These are phyloP conservation scores for Sinopyrophorus schimmeli DNA, from an alignment of 2,888 invertebrate genomes.

Conservation along the genomic window DNA sequence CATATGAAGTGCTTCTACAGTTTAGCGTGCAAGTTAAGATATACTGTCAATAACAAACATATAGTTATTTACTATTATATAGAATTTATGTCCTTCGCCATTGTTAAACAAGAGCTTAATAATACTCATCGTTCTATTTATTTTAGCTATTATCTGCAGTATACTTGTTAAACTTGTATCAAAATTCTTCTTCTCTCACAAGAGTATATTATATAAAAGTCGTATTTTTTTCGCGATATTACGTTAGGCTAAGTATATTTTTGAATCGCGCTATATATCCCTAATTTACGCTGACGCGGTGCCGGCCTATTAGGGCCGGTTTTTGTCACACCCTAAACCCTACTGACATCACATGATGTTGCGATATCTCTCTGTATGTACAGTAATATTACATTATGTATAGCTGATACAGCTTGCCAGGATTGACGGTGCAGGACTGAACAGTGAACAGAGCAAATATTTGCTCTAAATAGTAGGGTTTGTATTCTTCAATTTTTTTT, in stretches of 20 bases:
- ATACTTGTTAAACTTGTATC: slow-evolving; percentile 55
- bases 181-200: slow-evolving; percentile 54
- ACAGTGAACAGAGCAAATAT: slow-evolving; percentile 11
- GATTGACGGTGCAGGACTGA: slow-evolving; percentile 31
- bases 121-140: slow-evolving; percentile 50
- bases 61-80: slow-evolving; percentile 48
- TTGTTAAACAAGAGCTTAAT: slow-evolving; percentile 46
- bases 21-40: slow-evolving; percentile 51
- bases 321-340: slow-evolving; percentile 38
- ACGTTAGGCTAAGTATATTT: slow-evolving; percentile 50
- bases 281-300: slow-evolving; percentile 36
- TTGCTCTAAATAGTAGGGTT: too few relatives aligned
- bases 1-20: slow-evolving; percentile 54
- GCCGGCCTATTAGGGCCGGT: slow-evolving; percentile 33
- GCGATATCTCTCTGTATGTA: slow-evolving; percentile 49
- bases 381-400: slow-evolving; percentile 51
- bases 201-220: slow-evolving; percentile 52
- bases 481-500: too few relatives aligned
- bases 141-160: slow-evolving; percentile 45
- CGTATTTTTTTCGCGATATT: slow-evolving; percentile 53
- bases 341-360: slow-evolving; percentile 45
- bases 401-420: slow-evolving; percentile 39
- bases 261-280: slow-evolving; percentile 37
- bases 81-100: slow-evolving; percentile 40
- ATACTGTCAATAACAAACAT: slow-evolving; percentile 53